Conservation (phyloP, 2,113 vertebrate species). For the Corythoichthys haematopterus region DNA sequence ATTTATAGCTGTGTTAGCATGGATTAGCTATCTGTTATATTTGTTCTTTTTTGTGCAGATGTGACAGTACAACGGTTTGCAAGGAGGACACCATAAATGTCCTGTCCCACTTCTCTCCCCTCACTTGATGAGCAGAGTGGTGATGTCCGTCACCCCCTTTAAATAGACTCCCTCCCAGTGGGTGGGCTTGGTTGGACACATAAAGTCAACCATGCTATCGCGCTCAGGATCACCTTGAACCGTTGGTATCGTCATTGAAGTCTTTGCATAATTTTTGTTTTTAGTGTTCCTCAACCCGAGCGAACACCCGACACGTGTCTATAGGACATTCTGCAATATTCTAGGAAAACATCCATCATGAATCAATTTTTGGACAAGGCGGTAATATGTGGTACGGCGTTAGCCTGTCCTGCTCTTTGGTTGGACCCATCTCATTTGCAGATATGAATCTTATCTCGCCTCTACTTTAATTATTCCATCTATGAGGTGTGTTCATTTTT, state of each 20-base stretch:
- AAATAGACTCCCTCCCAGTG: constrained; percentile 65
- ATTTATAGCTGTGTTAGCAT: not conserved
- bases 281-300: not conserved
- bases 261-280: not conserved
- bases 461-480: constrained; percentile 73
- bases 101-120: constrained; percentile 69
- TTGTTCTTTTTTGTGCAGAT: too few species aligned
- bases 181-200: constrained; percentile 48
- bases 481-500: constrained; percentile 60
- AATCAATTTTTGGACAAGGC: too few species aligned
- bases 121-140: constrained; percentile 40
- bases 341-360: too few species aligned
- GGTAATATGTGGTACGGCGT: not conserved
- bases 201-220: constrained; percentile 61
- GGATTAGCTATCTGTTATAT: too few species aligned
- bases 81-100: constrained; percentile 55
- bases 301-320: constrained; percentile 21
- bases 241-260: constrained; percentile 38
- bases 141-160: constrained; percentile 55
- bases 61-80: not conserved
- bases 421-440: constrained; percentile 55
- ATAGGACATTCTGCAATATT: constrained; percentile 19
- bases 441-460: constrained; percentile 72
- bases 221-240: constrained; percentile 31
- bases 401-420: constrained; percentile 17